A percentile compares a stretch with the other conserved stretches of the same genome.
These are phyloP conservation scores for Halocynthia roretzi DNA, from an alignment of 23 tunicate species.

Conservation along the genomic window DNA sequence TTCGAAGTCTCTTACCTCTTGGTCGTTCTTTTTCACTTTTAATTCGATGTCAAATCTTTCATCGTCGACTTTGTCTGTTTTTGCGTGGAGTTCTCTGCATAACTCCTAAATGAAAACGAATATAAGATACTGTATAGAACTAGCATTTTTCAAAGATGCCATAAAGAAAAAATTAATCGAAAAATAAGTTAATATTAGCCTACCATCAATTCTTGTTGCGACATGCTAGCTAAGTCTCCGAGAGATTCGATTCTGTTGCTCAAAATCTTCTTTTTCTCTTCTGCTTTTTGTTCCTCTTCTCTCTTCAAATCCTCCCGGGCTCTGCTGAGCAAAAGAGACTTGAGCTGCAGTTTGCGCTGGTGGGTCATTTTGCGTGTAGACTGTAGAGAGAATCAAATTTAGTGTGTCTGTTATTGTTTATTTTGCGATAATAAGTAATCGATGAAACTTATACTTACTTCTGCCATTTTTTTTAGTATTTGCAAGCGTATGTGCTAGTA, in stretches of 20 bases:
- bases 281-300: constrained; percentile 71
- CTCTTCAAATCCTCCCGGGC: constrained; percentile 88
- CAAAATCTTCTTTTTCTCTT: constrained; percentile 75
- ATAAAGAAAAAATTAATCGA: too few species aligned
- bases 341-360: constrained; percentile 66
- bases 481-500: too few species aligned
- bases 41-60: constrained; percentile 78
- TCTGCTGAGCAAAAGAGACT: constrained; percentile 86
- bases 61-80: constrained; percentile 87
- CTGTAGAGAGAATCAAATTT: too few species aligned
- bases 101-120: constrained; percentile 34
- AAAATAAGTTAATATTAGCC: too few species aligned
- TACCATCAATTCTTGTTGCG: constrained; percentile 54
- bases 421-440: too few species aligned
- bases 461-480: too few species aligned
- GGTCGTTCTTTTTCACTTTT: constrained; percentile 90
- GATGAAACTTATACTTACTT: too few species aligned
- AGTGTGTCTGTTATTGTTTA: too few species aligned
- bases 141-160: too few species aligned
- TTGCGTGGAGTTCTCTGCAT: constrained; percentile 90
- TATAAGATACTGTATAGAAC: too few species aligned
- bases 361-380: constrained; percentile 71
- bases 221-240: constrained; percentile 45
- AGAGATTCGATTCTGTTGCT: constrained; percentile 63
- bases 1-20: constrained; percentile 38